Conservation (phyloP, 2,797 vertebrate species). For the Tokudaia tokunoshimensis region DNA sequence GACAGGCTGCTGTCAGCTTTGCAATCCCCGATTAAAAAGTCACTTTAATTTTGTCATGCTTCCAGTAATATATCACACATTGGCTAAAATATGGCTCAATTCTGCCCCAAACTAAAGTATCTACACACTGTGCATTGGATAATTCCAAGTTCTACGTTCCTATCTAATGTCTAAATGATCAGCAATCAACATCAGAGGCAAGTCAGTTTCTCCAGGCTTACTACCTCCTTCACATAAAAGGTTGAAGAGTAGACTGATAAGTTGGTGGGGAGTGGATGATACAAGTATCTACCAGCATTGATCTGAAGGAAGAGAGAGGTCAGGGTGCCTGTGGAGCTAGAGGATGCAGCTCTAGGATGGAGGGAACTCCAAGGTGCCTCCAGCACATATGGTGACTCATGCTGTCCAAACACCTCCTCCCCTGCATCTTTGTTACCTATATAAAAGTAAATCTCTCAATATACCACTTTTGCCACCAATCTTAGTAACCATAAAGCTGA, state of each 20-base stretch:
- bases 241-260: not conserved
- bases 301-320: not conserved
- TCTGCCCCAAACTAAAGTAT: not conserved
- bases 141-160: constrained; percentile 17
- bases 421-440: not conserved
- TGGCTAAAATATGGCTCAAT: constrained; percentile 64
- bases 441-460: not conserved
- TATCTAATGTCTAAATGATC: not conserved
- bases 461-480: not conserved
- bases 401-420: not conserved
- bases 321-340: not conserved
- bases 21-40: constrained; percentile 70
- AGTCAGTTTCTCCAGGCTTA: not conserved
- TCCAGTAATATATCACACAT: constrained; percentile 18
- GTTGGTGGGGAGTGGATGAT: not conserved
- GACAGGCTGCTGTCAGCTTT: constrained; percentile 68
- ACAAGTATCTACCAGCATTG: not conserved
- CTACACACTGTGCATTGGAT: not conserved
- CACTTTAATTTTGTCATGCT: constrained; percentile 70
- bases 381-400: not conserved
- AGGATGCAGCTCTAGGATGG: not conserved
- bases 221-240: not conserved
- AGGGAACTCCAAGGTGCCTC: not conserved
- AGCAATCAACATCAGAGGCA: not conserved
- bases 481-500: not conserved